Base-by-base conservation (phyloP, 1,140 invertebrate genomes). In the Trypoxylus dichotomus region DNA sequence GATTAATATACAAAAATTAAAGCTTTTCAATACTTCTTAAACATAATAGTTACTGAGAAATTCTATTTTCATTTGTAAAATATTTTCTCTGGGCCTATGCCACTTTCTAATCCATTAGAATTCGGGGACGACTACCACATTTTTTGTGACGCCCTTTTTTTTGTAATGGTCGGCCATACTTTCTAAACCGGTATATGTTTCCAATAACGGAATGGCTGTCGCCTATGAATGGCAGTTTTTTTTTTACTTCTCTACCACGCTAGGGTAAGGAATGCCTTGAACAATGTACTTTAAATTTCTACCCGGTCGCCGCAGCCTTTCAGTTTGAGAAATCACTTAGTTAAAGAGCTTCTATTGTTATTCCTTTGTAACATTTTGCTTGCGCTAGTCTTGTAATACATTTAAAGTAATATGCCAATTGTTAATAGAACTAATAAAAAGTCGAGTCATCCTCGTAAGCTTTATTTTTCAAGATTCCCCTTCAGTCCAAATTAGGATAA, bases 151-250 rank as follows among this genome's bases (percentile, higher is more conserved):
- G 76, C 80, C 15, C 47, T 19, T 79, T 80, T 81, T 80, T 80
- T 78, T 78, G 80, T 77, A 76, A 80, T 81, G 80, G 80, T 79
- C 78, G 80, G 47, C 47, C 76, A 76, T 58, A 79, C 75, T 79
- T 79, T 78, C 77, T 78, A 78, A 60, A 72, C 42, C 74, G 41
- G 24, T 68, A 68, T 68, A 68, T 60, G 15, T 68, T 68, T 13
- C 60, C 60, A 68, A 68, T 68, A 68, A 68, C 27, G 60, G 60
- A 68, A 29, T 68, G 60, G 60, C 60, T 68, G 60, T 68, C 60
- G 60, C 60, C 60, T 68, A 3, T 24, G 47, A 58, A 58, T 58
- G 47, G 47, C 47, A 58, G 47, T 21, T n/a, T 21, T 21, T 58
- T 37, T 37, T 37, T 8, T 37, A 37, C 47, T 58, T 58, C 21